Evolutionary conservation across 2,797 vertebrate genomes (phyloP).

Genomic region (Mycteria americana): DNA sequence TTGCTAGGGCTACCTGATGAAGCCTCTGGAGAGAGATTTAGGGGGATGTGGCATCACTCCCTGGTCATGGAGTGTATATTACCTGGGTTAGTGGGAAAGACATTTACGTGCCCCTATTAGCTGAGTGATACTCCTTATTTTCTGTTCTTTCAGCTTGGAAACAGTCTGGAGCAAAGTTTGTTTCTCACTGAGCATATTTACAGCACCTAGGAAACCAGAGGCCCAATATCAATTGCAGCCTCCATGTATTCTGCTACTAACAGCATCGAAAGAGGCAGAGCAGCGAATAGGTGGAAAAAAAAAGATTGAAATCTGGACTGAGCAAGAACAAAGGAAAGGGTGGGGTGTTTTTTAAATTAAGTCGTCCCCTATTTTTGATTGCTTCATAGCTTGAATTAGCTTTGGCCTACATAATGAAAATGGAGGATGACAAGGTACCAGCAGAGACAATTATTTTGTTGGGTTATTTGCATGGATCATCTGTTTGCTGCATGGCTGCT

Average conservation of each 20-base stretch:
- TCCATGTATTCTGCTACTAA: neutral
- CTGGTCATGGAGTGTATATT: neutral
- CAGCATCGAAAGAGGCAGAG: neutral
- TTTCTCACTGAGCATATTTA: neutral
- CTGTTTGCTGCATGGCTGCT: slow-evolving; percentile 55
- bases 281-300: neutral
- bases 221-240: neutral
- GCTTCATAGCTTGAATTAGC: slow-evolving; percentile 29
- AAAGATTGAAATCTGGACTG: neutral
- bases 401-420: slow-evolving; percentile 44
- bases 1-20: neutral
- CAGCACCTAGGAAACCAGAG: neutral
- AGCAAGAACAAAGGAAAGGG: neutral
- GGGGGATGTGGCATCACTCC: neutral
- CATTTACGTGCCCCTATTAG: neutral
- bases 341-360: neutral
- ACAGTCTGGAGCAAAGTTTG: neutral
- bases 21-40: neutral
- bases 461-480: slow-evolving; percentile 8
- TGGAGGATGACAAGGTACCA: neutral
- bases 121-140: neutral
- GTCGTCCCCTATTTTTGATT: slow-evolving; percentile 15
- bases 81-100: neutral
- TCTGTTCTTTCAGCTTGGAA: neutral
- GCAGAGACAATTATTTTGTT: slow-evolving; percentile 1